These are phyloP conservation scores for Ceuthmochares aereus DNA, from an alignment of 2,113 vertebrate genomes.

Conservation along the genomic window DNA sequence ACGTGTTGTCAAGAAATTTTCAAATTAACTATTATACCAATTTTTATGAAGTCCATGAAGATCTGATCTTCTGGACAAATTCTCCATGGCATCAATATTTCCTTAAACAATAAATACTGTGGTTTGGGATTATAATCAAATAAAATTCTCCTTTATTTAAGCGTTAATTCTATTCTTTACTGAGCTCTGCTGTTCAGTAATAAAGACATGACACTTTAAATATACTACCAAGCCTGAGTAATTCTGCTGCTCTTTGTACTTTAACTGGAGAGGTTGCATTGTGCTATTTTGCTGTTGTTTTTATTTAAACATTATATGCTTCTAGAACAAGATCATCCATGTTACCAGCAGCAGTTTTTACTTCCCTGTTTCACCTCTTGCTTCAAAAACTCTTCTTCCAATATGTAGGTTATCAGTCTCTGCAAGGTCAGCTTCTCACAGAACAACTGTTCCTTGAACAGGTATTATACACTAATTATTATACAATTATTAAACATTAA, in stretches of 20 bases:
- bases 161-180: background rate
- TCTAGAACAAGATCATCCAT: background rate
- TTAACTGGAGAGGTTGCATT: background rate
- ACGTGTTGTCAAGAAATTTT: background rate
- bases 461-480: background rate
- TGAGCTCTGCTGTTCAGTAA: background rate
- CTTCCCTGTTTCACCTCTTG: background rate
- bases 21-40: background rate
- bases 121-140: background rate
- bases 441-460: background rate
- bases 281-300: background rate
- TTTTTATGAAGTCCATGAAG: background rate
- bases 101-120: background rate
- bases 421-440: background rate
- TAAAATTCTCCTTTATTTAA: background rate
- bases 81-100: background rate
- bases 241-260: background rate
- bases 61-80: background rate
- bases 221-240: background rate
- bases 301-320: background rate
- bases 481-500: background rate
- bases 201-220: background rate
- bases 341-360: background rate
- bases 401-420: background rate
- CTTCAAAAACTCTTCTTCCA: background rate